phyloP scores from a whole-genome alignment of 1,140 invertebrate species.

The Drosophila pruinosa region DNA sequence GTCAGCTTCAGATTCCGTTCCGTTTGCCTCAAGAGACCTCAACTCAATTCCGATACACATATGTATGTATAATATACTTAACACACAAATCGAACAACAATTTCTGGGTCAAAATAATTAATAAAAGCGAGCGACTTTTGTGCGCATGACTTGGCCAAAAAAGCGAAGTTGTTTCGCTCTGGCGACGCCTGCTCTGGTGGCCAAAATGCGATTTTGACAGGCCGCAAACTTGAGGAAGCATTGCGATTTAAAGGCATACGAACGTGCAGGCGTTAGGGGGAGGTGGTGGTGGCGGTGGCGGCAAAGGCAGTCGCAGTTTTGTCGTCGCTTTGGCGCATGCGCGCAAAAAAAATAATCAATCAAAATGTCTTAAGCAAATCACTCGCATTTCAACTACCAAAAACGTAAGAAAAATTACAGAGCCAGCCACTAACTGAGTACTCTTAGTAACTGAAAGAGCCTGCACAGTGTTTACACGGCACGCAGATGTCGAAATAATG shows the following conservation, averaged over 20 bases:
- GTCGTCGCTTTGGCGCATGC: slow-evolving; percentile 65
- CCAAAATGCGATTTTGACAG: slow-evolving; percentile 16
- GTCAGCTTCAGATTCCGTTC: slow-evolving; percentile 38
- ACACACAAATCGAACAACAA: slow-evolving; percentile 41
- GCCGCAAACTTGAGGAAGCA: slow-evolving; percentile 22
- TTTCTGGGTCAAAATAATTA: slow-evolving; percentile 80
- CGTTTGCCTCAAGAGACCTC: not conserved
- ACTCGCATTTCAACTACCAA: slow-evolving; percentile 72
- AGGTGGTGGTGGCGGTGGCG: not conserved
- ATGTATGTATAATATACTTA: slow-evolving; percentile 37
- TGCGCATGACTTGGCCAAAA: slow-evolving; percentile 67
- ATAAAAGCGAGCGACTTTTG: slow-evolving; percentile 62
- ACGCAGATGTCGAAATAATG: not conserved
- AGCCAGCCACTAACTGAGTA: slow-evolving; percentile 31
- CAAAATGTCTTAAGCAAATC: slow-evolving; percentile 82
- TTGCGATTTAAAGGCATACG: slow-evolving; percentile 12
- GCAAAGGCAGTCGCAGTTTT: slow-evolving; percentile 37
- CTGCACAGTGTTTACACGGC: slow-evolving; percentile 4
- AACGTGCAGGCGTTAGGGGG: not conserved
- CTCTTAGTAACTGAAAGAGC: slow-evolving; percentile 12
- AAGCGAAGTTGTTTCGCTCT: not conserved
- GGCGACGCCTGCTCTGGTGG: slow-evolving; percentile 13
- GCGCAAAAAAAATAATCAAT: slow-evolving; percentile 68
- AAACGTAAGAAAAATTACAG: slow-evolving; percentile 55
- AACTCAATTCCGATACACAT: not conserved